Base-by-base conservation (phyloP, 2,113 vertebrate genomes). In the Diadophis punctatus region DNA sequence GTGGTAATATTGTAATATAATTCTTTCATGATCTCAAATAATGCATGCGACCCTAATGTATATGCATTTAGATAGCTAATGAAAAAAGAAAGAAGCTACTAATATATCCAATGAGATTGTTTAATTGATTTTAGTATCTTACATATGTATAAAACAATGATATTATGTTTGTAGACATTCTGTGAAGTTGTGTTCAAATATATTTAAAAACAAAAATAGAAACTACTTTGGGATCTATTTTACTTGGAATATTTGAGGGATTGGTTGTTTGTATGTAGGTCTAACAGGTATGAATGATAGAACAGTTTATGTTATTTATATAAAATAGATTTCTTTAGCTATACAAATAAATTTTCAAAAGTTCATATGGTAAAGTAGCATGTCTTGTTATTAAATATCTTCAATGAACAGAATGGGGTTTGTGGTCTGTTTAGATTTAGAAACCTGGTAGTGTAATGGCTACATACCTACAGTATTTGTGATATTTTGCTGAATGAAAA, bases 351-450 rank as follows among this genome's bases (percentile, higher is more conserved):
- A 68, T 30, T 93, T 56, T 56, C 30, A 60, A 96, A 92, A 95
- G 91, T 93, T 85, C 88, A 46, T 95, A 60, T 0, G 0, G 91
- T 96, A 7, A 30, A 93, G 68, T 94, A 95, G n/a, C 93, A 94
- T 95, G 97, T 95, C 90, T 96, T 95, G 93, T 96, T 12, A 89
- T 96, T 96, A 96, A 97, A 96, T 94, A 94, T 89, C 92, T 95
- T 93, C 94, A 95, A 90, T 95, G 96, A 97, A 97, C 97, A 98
- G 98, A 60, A 98, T 98, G 98, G 98, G 74, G 93, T 96, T 95
- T 97, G 90, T 94, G 96, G 96, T 97, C 96, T 97, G 95, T 87
- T 56, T 95, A 93, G 97, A 95, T 96, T 96, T 96, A 95, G 88
- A 93, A 97, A 91, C 95, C 94, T 91, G 96, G 96, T 96, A 94